A percentile compares a stretch with the other conserved stretches of the same genome.
Conservation (phyloP, 2,797 vertebrate species). For the Eurystomus glaucurus region DNA sequence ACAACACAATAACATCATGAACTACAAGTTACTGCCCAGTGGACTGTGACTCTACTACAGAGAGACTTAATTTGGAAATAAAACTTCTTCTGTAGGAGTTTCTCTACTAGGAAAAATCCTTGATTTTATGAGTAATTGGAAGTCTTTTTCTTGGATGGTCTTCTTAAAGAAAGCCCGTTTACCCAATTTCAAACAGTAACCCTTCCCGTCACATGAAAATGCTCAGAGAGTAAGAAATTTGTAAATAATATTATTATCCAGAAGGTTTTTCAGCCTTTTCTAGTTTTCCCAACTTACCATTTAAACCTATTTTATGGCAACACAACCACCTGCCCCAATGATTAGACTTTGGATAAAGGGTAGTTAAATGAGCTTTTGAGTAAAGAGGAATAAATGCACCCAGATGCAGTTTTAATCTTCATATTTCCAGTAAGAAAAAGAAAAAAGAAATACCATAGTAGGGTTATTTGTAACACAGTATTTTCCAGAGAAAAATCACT, state of each 20-base stretch:
- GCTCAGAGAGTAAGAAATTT: not conserved
- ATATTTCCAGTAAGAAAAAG: not conserved
- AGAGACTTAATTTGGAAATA: fast-evolving
- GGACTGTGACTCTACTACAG: not conserved
- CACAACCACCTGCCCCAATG: not conserved
- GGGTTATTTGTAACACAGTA: not conserved
- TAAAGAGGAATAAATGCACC: not conserved
- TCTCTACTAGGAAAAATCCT: not conserved
- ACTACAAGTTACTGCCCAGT: not conserved
- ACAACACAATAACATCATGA: not conserved
- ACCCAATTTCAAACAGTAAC: not conserved
- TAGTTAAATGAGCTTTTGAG: not conserved
- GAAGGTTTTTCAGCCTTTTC: not conserved
- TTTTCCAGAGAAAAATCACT: not conserved
- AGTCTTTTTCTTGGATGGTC: not conserved
- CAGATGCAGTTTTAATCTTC: not conserved
- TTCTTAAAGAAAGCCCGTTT: not conserved
- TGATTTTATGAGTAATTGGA: not conserved
- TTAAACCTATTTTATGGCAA: not conserved
- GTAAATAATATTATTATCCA: not conserved
- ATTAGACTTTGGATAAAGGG: not conserved
- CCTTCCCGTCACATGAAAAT: not conserved
- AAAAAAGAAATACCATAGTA: not conserved
- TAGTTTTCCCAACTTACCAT: not conserved
- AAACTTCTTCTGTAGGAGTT: not conserved